phyloP scores from a whole-genome alignment of 2,113 vertebrate genomes.

The Merops nubicus region DNA sequence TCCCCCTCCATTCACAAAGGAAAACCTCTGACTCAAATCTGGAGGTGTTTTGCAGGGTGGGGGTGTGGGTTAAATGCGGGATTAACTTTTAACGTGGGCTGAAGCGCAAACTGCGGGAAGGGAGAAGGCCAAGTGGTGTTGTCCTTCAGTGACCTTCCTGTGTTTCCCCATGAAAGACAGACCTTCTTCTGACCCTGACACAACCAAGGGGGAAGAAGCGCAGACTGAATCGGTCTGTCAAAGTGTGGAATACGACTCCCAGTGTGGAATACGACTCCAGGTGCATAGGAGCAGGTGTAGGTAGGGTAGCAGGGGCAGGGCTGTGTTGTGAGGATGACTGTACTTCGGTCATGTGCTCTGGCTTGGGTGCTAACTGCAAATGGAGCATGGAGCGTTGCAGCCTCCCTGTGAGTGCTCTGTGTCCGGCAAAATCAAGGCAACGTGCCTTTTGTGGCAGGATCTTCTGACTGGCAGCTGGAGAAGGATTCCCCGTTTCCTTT shows the following conservation, averaged over 20 bases:
- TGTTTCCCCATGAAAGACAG: not conserved
- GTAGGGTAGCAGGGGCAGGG: not conserved
- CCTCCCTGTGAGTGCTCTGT: not conserved
- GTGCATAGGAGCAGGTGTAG: not conserved
- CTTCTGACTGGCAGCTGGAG: not conserved
- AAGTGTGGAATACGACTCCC: not conserved
- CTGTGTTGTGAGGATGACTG: not conserved
- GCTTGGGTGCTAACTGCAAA: not conserved
- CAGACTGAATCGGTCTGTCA: not conserved
- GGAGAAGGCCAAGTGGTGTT: not conserved
- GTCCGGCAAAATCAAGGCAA: not conserved
- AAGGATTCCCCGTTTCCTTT: not conserved
- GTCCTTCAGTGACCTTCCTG: constrained; percentile 59
- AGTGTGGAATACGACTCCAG: not conserved
- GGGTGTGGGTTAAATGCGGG: not conserved
- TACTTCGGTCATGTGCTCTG: not conserved
- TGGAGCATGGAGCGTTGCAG: not conserved
- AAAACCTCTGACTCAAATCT: constrained; percentile 48
- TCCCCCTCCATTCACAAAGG: not conserved
- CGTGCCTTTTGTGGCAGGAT: fast-evolving
- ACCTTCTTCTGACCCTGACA: not conserved
- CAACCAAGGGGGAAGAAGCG: not conserved
- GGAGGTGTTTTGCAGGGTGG: constrained; percentile 26
- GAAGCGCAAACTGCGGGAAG: constrained; percentile 14
- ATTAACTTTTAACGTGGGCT: constrained; percentile 24